These are phyloP conservation scores for Petroica traversi DNA, from an alignment of 2,113 vertebrate species.

Conservation along the genomic window DNA sequence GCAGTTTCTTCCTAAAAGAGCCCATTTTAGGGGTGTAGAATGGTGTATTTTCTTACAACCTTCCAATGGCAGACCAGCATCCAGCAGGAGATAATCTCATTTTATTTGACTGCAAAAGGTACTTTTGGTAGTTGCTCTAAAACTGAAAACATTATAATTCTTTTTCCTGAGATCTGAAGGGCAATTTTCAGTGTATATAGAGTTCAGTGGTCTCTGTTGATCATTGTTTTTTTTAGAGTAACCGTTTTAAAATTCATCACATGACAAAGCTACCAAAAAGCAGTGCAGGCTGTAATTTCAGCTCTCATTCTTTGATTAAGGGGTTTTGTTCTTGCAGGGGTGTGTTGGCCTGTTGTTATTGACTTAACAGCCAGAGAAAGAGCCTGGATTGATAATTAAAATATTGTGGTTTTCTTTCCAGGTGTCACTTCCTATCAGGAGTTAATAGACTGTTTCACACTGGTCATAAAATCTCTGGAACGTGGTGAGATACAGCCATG, in stretches of 20 bases:
- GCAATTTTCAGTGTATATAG: not conserved
- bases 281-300: not conserved
- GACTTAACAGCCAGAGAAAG: not conserved
- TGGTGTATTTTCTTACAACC: not conserved
- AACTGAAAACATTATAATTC: not conserved
- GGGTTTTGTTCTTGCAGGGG: not conserved
- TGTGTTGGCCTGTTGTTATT: not conserved
- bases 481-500: conserved; percentile 87
- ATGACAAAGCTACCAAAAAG: not conserved
- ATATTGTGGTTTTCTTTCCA: conserved; percentile 40
- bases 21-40: not conserved
- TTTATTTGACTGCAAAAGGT: not conserved
- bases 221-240: not conserved
- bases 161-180: not conserved
- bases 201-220: not conserved
- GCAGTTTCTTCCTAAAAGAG: not conserved
- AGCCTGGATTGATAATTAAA: not conserved
- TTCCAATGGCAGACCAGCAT: not conserved
- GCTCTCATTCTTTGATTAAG: not conserved
- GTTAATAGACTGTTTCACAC: conserved; percentile 81
- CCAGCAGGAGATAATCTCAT: not conserved
- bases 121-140: not conserved
- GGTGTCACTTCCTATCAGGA: conserved; percentile 90
- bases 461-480: conserved; percentile 84
- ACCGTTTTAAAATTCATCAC: not conserved